Evolutionary conservation across 2,797 vertebrate species (phyloP), one percentile per base, ranked within the genome.

Genomic region (Myoxocephalus aenaeus): DNA sequence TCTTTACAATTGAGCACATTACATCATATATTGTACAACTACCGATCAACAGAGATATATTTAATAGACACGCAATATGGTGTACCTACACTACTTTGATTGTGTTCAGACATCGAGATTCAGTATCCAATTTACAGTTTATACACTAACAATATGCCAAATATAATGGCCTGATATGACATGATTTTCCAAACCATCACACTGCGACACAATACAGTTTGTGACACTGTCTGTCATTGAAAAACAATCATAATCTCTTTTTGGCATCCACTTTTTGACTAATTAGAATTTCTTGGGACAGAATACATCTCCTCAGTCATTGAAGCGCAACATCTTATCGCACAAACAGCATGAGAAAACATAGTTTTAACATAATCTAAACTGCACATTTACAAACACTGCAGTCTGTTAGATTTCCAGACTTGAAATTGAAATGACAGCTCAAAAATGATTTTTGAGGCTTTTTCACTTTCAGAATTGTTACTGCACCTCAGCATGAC

Each of bases 341-440:
- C 73, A 86, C 67, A 76, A 79, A 89, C 77, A 88, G 15, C 79
- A 66, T 88, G 70, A 83, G 71, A 75, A 58, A 82, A 81, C 29
- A 62, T 38, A 34, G 81, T 64, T 13, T 25, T 10, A 80, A 81
- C 67, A 84, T 29, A 44, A 82, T 75, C 73, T 66, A 40, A 82
- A 86, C 79, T 77, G 74, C 86, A 93, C 84, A 65, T 86, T 84
- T 81, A 90, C 86, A 85, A 66, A 86, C 80, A 83, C 81, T 44
- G 83, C 81, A 58, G 86, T 42, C 70, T 75, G 88, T 71, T 83
- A 82, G 65, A 80, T 86, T 84, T 79, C 79, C 84, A 77, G 82
- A 88, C 73, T 79, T 62, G 57, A 67, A 90, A 90, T 80, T 79
- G 81, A 88, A 87, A 79, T 82, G 88, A 90, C 87, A 83, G 89